A percentile compares a stretch with the other conserved stretches of the same genome.
Evolutionary conservation across 2,888 invertebrate genomes (phyloP).

Genomic region (Dasypolia templi): DNA sequence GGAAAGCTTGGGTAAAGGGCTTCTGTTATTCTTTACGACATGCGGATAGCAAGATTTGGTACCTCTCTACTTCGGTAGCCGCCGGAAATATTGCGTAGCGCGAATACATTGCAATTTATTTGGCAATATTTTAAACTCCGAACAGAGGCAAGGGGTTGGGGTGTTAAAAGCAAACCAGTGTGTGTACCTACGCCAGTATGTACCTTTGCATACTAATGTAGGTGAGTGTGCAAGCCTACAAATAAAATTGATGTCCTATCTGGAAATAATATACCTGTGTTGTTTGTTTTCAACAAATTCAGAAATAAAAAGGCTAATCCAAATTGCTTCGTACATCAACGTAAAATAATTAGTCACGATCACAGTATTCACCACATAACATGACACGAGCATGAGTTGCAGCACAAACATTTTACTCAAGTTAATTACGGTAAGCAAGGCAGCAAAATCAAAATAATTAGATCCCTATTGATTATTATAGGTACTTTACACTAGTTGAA

Average conservation of each 20-base stretch:
- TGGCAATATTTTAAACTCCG: not conserved
- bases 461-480: not conserved
- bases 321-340: constrained; percentile 25
- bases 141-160: not conserved
- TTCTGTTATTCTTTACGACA: not conserved
- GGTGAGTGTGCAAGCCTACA: not conserved
- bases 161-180: not conserved
- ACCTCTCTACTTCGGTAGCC: too few relatives aligned
- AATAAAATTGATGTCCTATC: not conserved
- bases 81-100: not conserved
- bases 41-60: not conserved
- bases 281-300: not conserved
- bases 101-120: not conserved
- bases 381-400: constrained; percentile 37
- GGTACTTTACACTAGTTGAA: not conserved
- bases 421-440: constrained; percentile 6
- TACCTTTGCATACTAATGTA: not conserved
- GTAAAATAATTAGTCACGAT: constrained; percentile 55
- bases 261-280: too few relatives aligned
- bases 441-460: constrained; percentile 10
- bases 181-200: not conserved
- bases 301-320: not conserved
- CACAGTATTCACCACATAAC: constrained; percentile 43
- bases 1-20: not conserved
- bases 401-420: not conserved